A percentile compares a stretch with the other conserved stretches of the same genome.
Evolutionary conservation across 2,797 vertebrate species (phyloP).

Genomic region (Chiloscyllium punctatum): DNA sequence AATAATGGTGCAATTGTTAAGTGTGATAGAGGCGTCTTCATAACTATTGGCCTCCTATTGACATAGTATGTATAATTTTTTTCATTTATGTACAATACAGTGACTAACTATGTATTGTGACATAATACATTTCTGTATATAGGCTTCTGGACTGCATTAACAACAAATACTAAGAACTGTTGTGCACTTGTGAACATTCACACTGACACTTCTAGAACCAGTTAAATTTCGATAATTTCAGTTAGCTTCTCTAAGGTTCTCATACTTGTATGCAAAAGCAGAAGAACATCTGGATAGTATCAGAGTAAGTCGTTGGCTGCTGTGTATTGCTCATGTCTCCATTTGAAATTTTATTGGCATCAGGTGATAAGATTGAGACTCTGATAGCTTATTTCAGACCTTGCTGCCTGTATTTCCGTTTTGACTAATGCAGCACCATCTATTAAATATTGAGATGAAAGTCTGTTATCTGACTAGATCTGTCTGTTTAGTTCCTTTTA

Average conservation of each 20-base stretch:
- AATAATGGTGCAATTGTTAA: constrained; percentile 41
- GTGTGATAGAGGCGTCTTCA: constrained; percentile 59
- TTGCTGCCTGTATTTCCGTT: constrained; percentile 40
- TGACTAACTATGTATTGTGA: constrained; percentile 58
- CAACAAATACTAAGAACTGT: constrained; percentile 48
- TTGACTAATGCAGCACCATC: constrained; percentile 43
- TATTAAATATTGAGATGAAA: constrained; percentile 60
- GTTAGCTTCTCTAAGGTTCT: constrained; percentile 53
- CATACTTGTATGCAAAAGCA: constrained; percentile 47
- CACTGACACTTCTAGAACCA: constrained; percentile 55
- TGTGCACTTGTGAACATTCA: constrained; percentile 60
- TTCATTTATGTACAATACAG: constrained; percentile 60
- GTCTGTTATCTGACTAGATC: constrained; percentile 46
- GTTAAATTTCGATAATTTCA: constrained; percentile 65
- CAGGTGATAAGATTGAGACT: constrained; percentile 27
- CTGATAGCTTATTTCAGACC: background rate
- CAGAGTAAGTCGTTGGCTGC: constrained; percentile 32
- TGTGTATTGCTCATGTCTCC: constrained; percentile 18
- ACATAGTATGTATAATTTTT: constrained; percentile 60
- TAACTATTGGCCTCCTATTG: constrained; percentile 55
- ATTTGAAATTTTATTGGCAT: background rate
- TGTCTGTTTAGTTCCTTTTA: constrained; percentile 62
- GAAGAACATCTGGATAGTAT: background rate
- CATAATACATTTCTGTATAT: constrained; percentile 70
- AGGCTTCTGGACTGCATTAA: constrained; percentile 58